Evolutionary conservation across 1,140 invertebrate species (phyloP).

Genomic region (Dolichoris vasculosae): DNA sequence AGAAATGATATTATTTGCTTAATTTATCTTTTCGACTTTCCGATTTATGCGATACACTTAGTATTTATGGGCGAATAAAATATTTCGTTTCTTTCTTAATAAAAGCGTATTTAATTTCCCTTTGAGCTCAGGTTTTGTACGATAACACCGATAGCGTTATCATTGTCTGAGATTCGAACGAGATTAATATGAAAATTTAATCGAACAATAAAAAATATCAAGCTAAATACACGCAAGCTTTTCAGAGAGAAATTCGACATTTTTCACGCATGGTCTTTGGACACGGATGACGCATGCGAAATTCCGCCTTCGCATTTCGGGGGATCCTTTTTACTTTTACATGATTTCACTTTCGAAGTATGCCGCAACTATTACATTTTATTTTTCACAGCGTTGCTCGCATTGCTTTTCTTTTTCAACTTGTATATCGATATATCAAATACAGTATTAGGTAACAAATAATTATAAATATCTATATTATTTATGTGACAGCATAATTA

Average conservation of each 20-base stretch:
- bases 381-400: neutral
- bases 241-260: constrained; percentile 30
- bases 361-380: constrained; percentile 22
- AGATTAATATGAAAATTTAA: neutral
- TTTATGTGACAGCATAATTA: neutral
- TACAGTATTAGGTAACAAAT: neutral
- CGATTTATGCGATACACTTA: neutral
- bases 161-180: neutral
- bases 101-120: constrained; percentile 44
- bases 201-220: neutral
- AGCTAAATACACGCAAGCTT: neutral
- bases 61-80: neutral
- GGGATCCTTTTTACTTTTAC: constrained; percentile 29
- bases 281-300: constrained; percentile 18
- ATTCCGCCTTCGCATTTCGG: constrained; percentile 15
- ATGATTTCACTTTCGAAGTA: constrained; percentile 35
- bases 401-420: neutral
- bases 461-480: neutral
- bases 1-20: neutral
- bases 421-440: neutral
- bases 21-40: neutral
- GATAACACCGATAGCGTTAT: constrained; percentile 11
- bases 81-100: neutral
- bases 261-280: constrained; percentile 3
- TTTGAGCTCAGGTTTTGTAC: constrained; percentile 5